Base-by-base conservation (phyloP, 2,113 vertebrate species). In the Myotis davidii region DNA sequence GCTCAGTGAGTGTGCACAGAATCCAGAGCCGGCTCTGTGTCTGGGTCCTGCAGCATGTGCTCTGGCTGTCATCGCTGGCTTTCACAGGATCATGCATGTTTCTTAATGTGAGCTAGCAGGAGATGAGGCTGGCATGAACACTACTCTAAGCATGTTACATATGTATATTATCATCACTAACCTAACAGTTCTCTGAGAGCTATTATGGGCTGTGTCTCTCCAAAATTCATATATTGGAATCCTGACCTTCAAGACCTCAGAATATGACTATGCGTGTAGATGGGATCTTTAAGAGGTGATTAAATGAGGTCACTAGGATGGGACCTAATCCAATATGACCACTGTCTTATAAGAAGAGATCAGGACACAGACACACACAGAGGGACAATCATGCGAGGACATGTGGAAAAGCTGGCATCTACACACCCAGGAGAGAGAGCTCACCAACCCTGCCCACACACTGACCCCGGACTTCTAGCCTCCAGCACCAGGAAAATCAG, bases 401-500 rank as follows among this genome's bases (percentile, higher is more conserved):
- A 1, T 0, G 16, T 18, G 17, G 37, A 64, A 69, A 16, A 13
- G 6, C 18, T 1, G 9, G 42, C 3, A 5, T 25, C 54, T 3
- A 5, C 27, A 7, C 5, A 4, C n/a, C 5, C 0, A 48, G 29
- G 90, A 77, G 4, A 7, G 25, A 3, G 11, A 18, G 34, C 23
- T 34, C 4, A 20, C 12, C 0, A 4, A 23, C 23, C 13, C 67
- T 9, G 37, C 34, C 23, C 4, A 37, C 23, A 9, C 32, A 9
- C 0, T 16, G 37, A 10, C 6, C 37, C 1, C 7, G 0, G 84
- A 10, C 14, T 25, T 10, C n/a, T 13, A 9, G n/a, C 34, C 85
- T 39, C 52, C 0, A 0, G 65, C 18, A 1, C 85, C 0, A 0
- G 3, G 0, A 78, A 78, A 6, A 21, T 1, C 6, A 17, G 12